A percentile compares a stretch with the other conserved stretches of the same genome.
These are phyloP conservation scores for Sipha flava DNA, from an alignment of 1,140 invertebrate species.

Conservation along the genomic window DNA sequence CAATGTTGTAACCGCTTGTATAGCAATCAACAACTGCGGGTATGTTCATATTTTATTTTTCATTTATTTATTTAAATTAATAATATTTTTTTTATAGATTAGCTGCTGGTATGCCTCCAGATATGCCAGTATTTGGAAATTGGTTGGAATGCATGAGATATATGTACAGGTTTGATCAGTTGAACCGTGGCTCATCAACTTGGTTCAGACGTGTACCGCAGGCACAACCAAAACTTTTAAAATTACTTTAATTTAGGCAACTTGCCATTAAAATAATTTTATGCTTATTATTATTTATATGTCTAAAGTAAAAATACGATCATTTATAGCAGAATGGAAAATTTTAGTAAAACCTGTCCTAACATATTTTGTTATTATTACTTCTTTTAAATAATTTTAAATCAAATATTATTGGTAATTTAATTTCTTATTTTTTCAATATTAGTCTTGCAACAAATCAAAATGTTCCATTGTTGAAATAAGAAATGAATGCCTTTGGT, in stretches of 20 bases:
- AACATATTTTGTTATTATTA: background rate
- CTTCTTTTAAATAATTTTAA: background rate
- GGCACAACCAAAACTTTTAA: background rate
- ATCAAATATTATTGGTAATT: background rate
- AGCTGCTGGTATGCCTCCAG: constrained; percentile 62
- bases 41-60: constrained; percentile 42
- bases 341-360: background rate
- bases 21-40: constrained; percentile 70
- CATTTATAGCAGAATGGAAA: background rate
- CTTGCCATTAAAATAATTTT: background rate
- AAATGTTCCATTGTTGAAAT: background rate
- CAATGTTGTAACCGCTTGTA: constrained; percentile 77
- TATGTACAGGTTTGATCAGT: constrained; percentile 58
- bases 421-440: no score
- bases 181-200: constrained; percentile 60
- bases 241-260: background rate
- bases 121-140: constrained; percentile 66
- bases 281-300: background rate
- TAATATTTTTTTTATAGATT: constrained; percentile 49
- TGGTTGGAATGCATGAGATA: constrained; percentile 76
- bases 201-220: constrained; percentile 39
- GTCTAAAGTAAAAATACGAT: background rate
- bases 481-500: no score
- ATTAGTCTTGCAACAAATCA: no score
- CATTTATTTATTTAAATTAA: constrained; percentile 14